Conservation (phyloP, 2,797 vertebrate genomes). For the Melanotaenia nigrans region DNA sequence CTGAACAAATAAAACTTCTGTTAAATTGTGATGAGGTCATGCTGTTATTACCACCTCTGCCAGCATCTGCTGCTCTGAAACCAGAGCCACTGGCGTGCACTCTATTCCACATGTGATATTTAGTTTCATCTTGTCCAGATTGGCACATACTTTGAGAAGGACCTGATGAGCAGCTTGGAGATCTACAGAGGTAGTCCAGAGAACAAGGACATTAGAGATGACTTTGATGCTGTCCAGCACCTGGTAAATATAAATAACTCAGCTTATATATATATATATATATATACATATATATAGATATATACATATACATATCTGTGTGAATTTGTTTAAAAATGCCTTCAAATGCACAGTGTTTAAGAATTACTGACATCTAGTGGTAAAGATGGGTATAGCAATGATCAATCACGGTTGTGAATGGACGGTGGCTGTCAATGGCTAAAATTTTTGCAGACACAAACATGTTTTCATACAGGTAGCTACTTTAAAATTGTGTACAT, state of each 20-base stretch:
- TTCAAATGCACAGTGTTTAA: no score
- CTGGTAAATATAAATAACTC: conserved; percentile 48
- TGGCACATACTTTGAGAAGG: conserved; percentile 67
- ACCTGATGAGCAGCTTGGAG: conserved; percentile 70
- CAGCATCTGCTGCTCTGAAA: not conserved
- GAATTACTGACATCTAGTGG: no score
- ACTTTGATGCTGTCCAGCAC: conserved; percentile 73
- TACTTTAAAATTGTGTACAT: no score
- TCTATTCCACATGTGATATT: not conserved
- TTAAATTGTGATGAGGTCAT: not conserved
- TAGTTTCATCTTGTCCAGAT: conserved; percentile 61
- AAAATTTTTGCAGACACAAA: no score
- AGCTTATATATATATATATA: not conserved
- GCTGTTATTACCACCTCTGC: not conserved
- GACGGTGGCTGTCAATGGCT: no score
- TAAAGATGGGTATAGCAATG: no score
- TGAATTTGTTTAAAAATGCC: not conserved
- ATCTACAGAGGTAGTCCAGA: conserved; percentile 53
- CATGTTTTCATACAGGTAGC: no score
- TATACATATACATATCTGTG: no score
- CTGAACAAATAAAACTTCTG: no score
- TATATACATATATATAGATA: no score
- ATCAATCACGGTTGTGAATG: no score
- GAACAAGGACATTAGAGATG: conserved; percentile 63
- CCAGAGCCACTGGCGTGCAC: not conserved